phyloP scores from a whole-genome alignment of 2,888 invertebrate genomes.

The Sepiola atlantica region DNA sequence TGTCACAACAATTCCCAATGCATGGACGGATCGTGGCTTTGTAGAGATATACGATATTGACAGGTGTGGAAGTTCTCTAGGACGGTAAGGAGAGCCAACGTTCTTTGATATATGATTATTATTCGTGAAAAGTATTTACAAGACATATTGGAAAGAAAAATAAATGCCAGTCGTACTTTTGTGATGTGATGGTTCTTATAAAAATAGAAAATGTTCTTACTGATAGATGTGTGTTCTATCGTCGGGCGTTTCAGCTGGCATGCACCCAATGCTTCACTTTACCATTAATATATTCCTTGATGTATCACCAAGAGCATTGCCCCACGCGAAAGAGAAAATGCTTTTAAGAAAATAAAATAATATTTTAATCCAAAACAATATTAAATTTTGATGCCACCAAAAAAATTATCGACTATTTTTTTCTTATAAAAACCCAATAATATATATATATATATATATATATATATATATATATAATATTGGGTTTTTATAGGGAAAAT shows the following conservation, averaged over 20 bases:
- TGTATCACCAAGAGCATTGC: not conserved
- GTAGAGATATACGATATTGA: too few relatives aligned
- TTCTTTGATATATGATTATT: not conserved
- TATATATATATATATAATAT: too few relatives aligned
- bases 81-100: too few relatives aligned
- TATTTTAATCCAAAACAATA: conserved; percentile 8
- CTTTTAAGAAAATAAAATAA: not conserved
- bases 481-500: too few relatives aligned
- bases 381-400: not conserved
- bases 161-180: not conserved
- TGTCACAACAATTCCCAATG: too few relatives aligned
- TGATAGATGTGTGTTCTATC: not conserved
- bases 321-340: not conserved
- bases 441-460: too few relatives aligned
- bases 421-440: too few relatives aligned
- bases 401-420: not conserved
- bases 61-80: too few relatives aligned
- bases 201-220: not conserved
- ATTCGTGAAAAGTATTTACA: not conserved
- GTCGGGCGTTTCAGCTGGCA: not conserved
- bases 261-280: conserved; percentile 1
- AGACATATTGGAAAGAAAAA: not conserved
- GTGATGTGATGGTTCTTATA: not conserved
- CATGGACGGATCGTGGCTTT: too few relatives aligned
- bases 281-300: not conserved